Base-by-base conservation (phyloP, 2,113 vertebrate species). In the Tyrannus savana region DNA sequence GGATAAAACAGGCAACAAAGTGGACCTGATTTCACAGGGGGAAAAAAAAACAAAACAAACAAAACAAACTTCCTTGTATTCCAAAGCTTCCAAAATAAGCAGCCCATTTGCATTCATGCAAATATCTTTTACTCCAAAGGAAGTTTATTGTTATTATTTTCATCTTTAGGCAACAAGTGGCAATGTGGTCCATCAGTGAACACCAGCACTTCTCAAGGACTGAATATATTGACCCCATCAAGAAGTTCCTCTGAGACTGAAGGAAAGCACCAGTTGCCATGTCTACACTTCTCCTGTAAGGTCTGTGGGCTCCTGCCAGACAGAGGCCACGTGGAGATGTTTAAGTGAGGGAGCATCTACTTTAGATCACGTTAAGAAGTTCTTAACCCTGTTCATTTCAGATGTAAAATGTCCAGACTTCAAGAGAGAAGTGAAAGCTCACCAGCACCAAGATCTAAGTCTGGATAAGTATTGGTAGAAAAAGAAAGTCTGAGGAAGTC, bases 261-360 rank as follows among this genome's bases (percentile, higher is more conserved):
- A 78, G 75, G 10, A 87, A 93, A 76, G 30, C 37, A 93, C 12
- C 53, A 94, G 59, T 55, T 88, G 63, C 42, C 42, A 19, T 30
- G 11, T 39, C 33, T 53, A 21, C 33, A 39, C 42, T 77, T 82
- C 31, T 66, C 63, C 86, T 64, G 55, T 30, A 44, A 84, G 69
- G 18, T 78, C 39, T 67, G 18, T 33, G 44, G 16, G 35, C 47
- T 86, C 25, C 46, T 89, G 56, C 23, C 44, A 90, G 74, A 50
- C 37, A 84, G 44, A 33, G 3, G 41, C 16, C 56, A 47, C 9
- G 4, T 44, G 77, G 28, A 47, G 14, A 44, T 18, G 19, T 47
- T 69, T 22, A 75, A 71, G 21, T 28, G 18, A 71, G 5, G 14
- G 12, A 91, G 2, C 9, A 67, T 11, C 0, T 1, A 60, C 30